Evolutionary conservation across 1,140 invertebrate species (phyloP), one percentile per base, ranked within the genome.

Genomic region (Cecropterus lyciades): DNA sequence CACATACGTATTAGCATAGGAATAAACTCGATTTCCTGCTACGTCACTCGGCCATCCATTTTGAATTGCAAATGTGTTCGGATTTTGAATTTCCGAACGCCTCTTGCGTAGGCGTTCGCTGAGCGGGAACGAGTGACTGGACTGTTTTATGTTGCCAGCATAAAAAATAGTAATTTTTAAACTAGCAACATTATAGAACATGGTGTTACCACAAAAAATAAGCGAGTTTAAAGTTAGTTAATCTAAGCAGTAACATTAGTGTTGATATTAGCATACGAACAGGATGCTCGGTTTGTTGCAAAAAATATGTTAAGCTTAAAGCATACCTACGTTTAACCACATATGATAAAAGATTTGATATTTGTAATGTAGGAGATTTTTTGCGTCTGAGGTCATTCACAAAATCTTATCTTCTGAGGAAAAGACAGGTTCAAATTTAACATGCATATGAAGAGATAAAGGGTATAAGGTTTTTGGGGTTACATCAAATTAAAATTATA

Each of bases 61-160:
- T 89, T 85, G 82, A 89, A 81, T 89, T 89, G 86, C 84, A 84
- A 89, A 89, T 89, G 80, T 72, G 78, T 75, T 84, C 74, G 73
- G 69, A 87, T 85, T 87, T 87, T 77, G 74, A 86, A 84, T 81
- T 85, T 85, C 73, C 72, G 78, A 87, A 87, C 80, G 80, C 78
- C 77, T 82, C 75, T 74, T 63, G 76, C 72, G 82, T 86, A 79
- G 85, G 84, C 75, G 86, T 80, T 70, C 59, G 71, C n/a, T n/a
- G 65, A 72, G 69, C 67, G 65, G 72, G 79, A 72, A 67, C 60
- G 67, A 69, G 59, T 74, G 69, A 69, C 60, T 64, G 49, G 60
- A 64, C 60, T 64, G 30, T 68, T 68, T 68, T 68, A 62, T n/a
- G 66, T 62, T 68, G 66, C 57, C 66, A 68, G 57, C 27, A 53